phyloP scores from a whole-genome alignment of 2,888 invertebrate species.

The Galerucella pusilla region DNA sequence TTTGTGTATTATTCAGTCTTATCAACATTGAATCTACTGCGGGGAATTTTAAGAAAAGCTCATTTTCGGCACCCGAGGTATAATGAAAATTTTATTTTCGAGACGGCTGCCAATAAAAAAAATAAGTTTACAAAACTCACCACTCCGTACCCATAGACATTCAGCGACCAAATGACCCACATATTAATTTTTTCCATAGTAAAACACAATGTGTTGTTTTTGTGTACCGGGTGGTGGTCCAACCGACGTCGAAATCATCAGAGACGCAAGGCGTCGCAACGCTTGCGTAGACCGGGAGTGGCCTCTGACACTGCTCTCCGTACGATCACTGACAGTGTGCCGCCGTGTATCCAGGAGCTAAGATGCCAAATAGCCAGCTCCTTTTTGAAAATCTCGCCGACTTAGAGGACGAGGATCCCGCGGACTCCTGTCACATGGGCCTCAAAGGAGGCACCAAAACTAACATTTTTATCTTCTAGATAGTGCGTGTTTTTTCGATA shows the following conservation, averaged over 20 bases:
- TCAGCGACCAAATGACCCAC: constrained; percentile 10
- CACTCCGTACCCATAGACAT: background rate
- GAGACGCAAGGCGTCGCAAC: constrained; percentile 52
- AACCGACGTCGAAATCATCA: constrained; percentile 17
- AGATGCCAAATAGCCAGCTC: constrained; percentile 62
- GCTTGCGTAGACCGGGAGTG: constrained; percentile 62
- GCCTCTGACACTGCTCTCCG: constrained; percentile 56
- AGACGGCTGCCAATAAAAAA: too few species aligned
- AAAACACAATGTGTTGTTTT: constrained; percentile 7
- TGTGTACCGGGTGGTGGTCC: constrained; percentile 21
- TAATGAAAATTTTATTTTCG: too few species aligned
- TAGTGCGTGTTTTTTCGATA: constrained; percentile 36
- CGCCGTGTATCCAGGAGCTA: constrained; percentile 64
- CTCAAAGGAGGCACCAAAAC: constrained; percentile 49
- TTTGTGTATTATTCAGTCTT: too few species aligned
- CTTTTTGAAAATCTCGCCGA: constrained; percentile 60
- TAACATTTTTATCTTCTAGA: constrained; percentile 32
- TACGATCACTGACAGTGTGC: constrained; percentile 62
- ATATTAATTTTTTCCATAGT: constrained; percentile 5
- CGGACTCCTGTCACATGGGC: constrained; percentile 54
- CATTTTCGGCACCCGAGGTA: too few species aligned
- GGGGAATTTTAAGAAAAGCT: too few species aligned
- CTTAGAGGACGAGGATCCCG: constrained; percentile 60
- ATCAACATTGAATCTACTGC: too few species aligned
- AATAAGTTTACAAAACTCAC: background rate